These are phyloP conservation scores for Sphaerophoria rueppellii DNA, from an alignment of 2,888 invertebrate species.

Conservation along the genomic window DNA sequence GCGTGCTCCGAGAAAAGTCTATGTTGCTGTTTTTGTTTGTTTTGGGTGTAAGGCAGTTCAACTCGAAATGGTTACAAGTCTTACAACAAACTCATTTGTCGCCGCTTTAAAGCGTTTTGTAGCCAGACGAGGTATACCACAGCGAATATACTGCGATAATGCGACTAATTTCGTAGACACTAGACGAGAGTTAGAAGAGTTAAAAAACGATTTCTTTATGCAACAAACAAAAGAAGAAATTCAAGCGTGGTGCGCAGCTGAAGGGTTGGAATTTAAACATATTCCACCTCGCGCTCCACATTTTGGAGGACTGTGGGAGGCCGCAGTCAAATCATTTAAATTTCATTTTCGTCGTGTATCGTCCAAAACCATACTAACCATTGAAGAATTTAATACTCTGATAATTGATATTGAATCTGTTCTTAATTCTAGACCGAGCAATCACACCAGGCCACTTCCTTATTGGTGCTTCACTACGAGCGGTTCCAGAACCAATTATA, in stretches of 20 bases:
- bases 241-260: not conserved
- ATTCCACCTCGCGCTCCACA: slow-evolving; percentile 2
- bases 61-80: not conserved
- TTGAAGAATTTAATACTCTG: no score
- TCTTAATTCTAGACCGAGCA: slow-evolving; percentile 2
- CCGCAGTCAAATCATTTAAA: no score
- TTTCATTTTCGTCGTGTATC: no score
- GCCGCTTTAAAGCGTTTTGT: slow-evolving; percentile 7
- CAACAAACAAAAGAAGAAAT: not conserved
- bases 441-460: slow-evolving; percentile 2
- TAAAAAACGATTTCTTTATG: not conserved
- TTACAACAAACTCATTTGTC: not conserved
- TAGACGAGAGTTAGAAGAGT: slow-evolving; percentile 7
- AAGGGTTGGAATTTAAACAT: not conserved
- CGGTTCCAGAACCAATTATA: not conserved
- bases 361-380: no score
- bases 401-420: not conserved
- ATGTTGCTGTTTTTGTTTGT: no score
- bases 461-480: not conserved
- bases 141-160: slow-evolving; percentile 8
- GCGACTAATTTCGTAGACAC: slow-evolving; percentile 13
- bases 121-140: not conserved
- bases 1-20: no score
- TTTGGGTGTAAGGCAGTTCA: slow-evolving; percentile 20
- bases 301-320: no score